Evolutionary conservation across 2,888 invertebrate genomes (phyloP).

Genomic region (Nephrotoma appendiculata): DNA sequence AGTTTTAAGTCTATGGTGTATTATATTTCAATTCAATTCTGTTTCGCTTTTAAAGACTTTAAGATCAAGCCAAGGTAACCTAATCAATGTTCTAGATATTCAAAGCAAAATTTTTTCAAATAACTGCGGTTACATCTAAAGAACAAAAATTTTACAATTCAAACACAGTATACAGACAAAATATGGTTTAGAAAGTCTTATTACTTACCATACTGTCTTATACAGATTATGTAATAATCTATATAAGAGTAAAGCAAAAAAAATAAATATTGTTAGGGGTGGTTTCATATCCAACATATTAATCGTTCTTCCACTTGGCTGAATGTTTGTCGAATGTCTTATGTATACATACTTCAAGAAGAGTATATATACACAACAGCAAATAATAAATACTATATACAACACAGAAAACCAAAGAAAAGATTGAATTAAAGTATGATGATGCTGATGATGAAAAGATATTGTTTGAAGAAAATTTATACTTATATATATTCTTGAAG

Average conservation of each 20-base stretch:
- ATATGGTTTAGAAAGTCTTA: not conserved
- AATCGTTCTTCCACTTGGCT: not conserved
- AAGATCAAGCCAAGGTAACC: too few species aligned
- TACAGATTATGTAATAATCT: not conserved
- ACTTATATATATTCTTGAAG: not conserved
- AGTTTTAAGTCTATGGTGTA: too few species aligned
- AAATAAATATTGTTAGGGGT: not conserved
- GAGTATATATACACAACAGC: not conserved
- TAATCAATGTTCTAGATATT: too few species aligned
- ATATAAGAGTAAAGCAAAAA: not conserved
- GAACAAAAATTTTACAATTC: too few species aligned
- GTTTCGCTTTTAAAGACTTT: too few species aligned
- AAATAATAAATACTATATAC: not conserved
- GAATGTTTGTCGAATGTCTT: not conserved
- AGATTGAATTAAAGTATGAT: not conserved
- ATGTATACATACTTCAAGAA: not conserved
- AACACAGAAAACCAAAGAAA: not conserved
- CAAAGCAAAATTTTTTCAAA: too few species aligned
- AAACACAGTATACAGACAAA: too few species aligned
- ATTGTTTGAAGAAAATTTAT: not conserved
- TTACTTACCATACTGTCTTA: not conserved
- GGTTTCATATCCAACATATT: not conserved
- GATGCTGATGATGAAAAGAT: not conserved
- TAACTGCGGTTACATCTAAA: too few species aligned
- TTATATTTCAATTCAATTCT: too few species aligned